Conservation (phyloP, 2,797 vertebrate genomes). For the Nothura maculosa region DNA sequence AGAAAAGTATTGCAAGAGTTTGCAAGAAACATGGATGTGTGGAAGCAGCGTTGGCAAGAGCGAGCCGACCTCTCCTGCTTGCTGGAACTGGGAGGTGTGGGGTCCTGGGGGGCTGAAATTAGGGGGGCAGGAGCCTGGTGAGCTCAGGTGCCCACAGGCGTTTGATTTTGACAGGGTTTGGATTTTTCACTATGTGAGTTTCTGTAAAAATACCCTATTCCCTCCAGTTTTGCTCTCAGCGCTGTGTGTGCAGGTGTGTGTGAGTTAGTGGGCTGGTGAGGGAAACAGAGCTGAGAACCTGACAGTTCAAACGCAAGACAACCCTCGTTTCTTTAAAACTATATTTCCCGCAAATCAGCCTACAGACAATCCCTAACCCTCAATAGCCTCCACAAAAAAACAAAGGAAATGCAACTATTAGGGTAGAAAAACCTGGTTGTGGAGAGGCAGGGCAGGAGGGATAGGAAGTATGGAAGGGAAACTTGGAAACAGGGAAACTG, state of each 20-base stretch:
- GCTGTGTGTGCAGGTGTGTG: accelerated
- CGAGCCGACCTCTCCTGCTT: background rate
- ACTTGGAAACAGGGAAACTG: background rate
- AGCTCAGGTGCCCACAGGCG: background rate
- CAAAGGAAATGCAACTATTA: background rate
- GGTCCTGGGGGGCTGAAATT: background rate
- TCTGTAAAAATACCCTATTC: background rate
- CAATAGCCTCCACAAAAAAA: background rate
- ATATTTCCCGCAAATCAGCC: background rate
- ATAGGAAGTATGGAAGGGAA: background rate
- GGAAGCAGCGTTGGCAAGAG: background rate
- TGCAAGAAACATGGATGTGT: background rate
- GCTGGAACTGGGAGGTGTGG: background rate
- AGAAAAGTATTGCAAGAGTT: background rate
- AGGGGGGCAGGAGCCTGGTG: background rate
- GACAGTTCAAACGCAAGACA: background rate
- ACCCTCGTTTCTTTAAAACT: background rate
- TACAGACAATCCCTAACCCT: background rate
- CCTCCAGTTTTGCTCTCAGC: accelerated
- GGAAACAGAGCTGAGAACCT: background rate
- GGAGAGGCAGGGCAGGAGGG: background rate
- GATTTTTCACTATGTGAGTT: background rate
- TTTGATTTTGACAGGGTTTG: background rate
- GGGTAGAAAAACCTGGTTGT: background rate
- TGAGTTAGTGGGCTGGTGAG: background rate